A percentile compares a stretch with the other conserved stretches of the same genome.
Conservation (phyloP, 2,888 invertebrate genomes). For the Platycheirus rosarum region DNA sequence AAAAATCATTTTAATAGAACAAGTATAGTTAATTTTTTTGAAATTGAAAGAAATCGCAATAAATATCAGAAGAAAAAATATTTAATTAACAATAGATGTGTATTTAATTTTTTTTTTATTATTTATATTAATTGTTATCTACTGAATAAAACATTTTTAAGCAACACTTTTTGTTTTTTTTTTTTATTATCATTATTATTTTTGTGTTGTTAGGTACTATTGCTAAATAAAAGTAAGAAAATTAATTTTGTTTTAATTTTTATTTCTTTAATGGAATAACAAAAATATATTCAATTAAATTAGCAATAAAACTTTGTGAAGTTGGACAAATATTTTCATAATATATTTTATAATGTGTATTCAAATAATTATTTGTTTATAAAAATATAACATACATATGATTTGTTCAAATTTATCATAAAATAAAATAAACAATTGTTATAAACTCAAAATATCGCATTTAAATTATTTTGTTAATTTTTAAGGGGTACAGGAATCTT, state of each 20-base stretch:
- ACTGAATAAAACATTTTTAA: constrained; percentile 67
- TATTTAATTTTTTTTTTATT: constrained; percentile 65
- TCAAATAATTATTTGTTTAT: constrained; percentile 61
- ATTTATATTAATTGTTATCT: constrained; percentile 73
- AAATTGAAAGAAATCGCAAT: constrained; percentile 48
- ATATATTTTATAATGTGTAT: constrained; percentile 65
- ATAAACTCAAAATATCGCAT: constrained; percentile 41
- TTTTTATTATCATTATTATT: constrained; percentile 31
- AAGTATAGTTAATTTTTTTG: constrained; percentile 67
- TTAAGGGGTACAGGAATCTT: no score
- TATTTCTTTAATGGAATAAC: constrained; percentile 6
- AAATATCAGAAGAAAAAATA: constrained; percentile 9
- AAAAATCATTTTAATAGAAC: constrained; percentile 53
- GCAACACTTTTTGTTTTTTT: constrained; percentile 36
- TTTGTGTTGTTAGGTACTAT: constrained; percentile 17
- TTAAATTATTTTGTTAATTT: constrained; percentile 6
- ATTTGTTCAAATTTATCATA: constrained; percentile 66
- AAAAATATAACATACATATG: constrained; percentile 45
- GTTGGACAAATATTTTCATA: no score
- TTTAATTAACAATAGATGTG: constrained; percentile 60
- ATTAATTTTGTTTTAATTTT: constrained; percentile 1
- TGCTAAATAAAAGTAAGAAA: constrained; percentile 35
- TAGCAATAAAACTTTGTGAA: no score
- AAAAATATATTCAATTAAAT: constrained; percentile 41
- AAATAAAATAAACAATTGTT: constrained; percentile 68